Base-by-base conservation (phyloP, 2,113 vertebrate genomes). In the Actenoides hombroni region DNA sequence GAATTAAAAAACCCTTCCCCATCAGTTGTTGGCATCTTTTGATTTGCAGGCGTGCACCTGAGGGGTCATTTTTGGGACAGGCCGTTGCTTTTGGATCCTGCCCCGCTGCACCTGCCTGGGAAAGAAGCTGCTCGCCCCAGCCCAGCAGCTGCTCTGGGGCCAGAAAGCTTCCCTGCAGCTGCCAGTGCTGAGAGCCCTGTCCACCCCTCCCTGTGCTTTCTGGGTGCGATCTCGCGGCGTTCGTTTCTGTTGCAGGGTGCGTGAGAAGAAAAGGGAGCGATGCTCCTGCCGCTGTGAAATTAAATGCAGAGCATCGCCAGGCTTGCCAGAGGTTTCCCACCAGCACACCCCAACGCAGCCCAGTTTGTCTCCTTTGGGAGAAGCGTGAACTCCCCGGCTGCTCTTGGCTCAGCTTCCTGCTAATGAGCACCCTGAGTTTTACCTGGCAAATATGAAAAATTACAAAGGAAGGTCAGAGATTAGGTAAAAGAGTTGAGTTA, bases 401-500 rank as follows among this genome's bases (percentile, higher is more conserved):
- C 86, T 85, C 83, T 49, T 12, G 26, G 59, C 69, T 69, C 46
- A 75, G 75, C 75, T 64, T 90, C 68, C 51, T 0, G 0, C 79
- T 70, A 49, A 80, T 13, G 67, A 92, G 20, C 80, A 56, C 69
- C 70, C 77, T 61, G 90, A 49, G 54, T 77, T 95, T 92, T 95
- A 96, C 95, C 94, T 97, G 91, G 90, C 78, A 83, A 77, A 78
- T 11, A 5, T 81, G 96, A 97, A 87, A 97, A 95, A 96, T 95
- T 90, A 15, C 90, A 79, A 90, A 96, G 88, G 33, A 60, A 96
- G 94, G 95, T 95, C 97, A 96, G 92, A 91, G 95, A 96, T 97
- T 97, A 97, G 97, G 91, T 97, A 96, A 95, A 97, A 97, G 91
- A 95, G 95, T 96, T 94, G 93, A 92, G 85, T 83, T 92, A 91